These are phyloP conservation scores for Metacarcinus magister DNA, from an alignment of 2,888 invertebrate genomes.

Conservation along the genomic window DNA sequence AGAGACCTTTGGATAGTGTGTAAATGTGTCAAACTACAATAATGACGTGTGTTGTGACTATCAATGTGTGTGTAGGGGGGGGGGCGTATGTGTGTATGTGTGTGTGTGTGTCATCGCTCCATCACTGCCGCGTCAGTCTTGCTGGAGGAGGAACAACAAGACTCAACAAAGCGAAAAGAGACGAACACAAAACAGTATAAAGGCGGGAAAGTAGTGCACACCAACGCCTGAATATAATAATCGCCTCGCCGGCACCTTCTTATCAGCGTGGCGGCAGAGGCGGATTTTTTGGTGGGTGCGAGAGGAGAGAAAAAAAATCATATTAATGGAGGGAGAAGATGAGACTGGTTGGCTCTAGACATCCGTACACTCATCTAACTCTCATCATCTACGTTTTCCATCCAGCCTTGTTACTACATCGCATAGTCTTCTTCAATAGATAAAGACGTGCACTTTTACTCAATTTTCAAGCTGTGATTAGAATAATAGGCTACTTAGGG, in stretches of 20 bases:
- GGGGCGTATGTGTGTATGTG: neutral
- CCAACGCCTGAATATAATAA: conserved; percentile 6
- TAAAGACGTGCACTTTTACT: neutral
- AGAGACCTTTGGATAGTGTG: neutral
- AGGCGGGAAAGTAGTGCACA: neutral
- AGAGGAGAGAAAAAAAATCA: neutral
- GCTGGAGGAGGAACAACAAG: neutral
- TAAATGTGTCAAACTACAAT: too few relatives aligned
- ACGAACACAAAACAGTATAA: neutral
- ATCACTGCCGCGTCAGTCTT: neutral
- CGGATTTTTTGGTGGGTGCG: neutral
- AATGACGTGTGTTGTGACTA: neutral
- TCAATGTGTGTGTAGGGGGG: neutral
- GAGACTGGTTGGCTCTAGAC: neutral
- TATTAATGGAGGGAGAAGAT: neutral
- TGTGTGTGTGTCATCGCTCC: neutral
- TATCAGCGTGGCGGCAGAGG: neutral
- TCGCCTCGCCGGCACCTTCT: neutral
- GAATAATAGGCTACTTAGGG: too few relatives aligned
- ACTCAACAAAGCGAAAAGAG: neutral
- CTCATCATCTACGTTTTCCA: neutral
- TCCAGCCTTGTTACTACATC: neutral
- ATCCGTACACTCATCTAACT: neutral
- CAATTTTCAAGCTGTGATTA: neutral
- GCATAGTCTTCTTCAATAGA: neutral